phyloP scores from a whole-genome alignment of 2,797 vertebrate genomes.

The Chiroxiphia lanceolata region DNA sequence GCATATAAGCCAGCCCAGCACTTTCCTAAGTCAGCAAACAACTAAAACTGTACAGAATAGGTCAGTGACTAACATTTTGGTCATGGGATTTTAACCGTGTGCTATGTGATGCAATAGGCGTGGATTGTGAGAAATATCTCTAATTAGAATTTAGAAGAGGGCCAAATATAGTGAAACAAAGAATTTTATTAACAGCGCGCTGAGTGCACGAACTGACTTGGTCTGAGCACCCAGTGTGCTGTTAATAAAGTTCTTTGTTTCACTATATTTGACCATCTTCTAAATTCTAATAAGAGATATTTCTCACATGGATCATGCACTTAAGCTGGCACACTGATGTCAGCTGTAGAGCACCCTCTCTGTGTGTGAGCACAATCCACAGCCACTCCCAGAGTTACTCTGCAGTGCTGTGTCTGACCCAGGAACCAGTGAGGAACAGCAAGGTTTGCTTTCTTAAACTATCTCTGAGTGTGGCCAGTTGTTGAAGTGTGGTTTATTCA shows the following conservation, averaged over 20 bases:
- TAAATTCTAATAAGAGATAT: too few relatives aligned
- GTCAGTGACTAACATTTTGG: background rate
- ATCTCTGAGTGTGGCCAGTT: background rate
- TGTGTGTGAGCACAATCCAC: background rate
- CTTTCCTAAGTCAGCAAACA: background rate
- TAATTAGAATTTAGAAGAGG: too few relatives aligned
- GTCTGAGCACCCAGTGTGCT: too few relatives aligned
- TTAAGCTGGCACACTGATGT: background rate
- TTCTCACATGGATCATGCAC: background rate
- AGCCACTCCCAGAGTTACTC: background rate
- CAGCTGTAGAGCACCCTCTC: background rate
- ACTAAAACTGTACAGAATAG: background rate
- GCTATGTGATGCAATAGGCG: background rate
- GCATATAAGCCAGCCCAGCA: background rate
- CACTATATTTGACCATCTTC: too few relatives aligned
- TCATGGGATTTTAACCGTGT: background rate
- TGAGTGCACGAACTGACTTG: too few relatives aligned
- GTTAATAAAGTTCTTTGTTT: too few relatives aligned
- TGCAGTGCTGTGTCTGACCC: accelerated
- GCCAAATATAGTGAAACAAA: too few relatives aligned
- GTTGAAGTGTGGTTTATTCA: background rate
- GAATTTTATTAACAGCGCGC: too few relatives aligned
- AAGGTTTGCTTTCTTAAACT: background rate
- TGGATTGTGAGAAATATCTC: background rate
- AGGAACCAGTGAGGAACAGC: background rate